Conservation (phyloP, 2,113 vertebrate genomes). For the Ivindomyrus marchei region DNA sequence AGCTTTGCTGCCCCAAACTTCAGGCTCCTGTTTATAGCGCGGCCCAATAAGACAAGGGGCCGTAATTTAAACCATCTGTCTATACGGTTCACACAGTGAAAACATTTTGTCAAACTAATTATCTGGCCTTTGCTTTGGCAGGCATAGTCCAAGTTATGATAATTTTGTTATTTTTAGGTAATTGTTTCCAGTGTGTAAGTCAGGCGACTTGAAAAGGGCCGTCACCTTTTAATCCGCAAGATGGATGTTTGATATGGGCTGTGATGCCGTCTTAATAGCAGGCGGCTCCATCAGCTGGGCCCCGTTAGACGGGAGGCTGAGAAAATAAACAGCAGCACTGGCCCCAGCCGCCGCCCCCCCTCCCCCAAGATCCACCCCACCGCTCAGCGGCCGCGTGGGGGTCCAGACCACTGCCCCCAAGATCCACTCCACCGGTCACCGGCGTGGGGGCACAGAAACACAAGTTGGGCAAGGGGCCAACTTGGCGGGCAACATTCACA, state of each 20-base stretch:
- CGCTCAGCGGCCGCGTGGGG: background rate
- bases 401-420: constrained; percentile 5
- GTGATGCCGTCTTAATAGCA: constrained; percentile 38
- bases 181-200: constrained; percentile 49
- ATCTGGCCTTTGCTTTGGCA: constrained; percentile 48
- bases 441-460: constrained; percentile 16
- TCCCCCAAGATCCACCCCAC: background rate
- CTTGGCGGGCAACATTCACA: background rate
- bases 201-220: constrained; percentile 41
- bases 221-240: constrained; percentile 46
- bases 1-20: constrained; percentile 21
- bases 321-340: constrained; percentile 8
- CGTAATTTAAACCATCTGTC: constrained; percentile 40
- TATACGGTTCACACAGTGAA: constrained; percentile 41
- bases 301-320: constrained; percentile 11
- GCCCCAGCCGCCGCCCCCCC: constrained; percentile 18
- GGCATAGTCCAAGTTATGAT: constrained; percentile 44
- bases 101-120: constrained; percentile 48
- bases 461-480: constrained; percentile 12
- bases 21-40: constrained; percentile 34
- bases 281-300: background rate
- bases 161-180: constrained; percentile 48
- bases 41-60: constrained; percentile 36
- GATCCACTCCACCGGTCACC: background rate
- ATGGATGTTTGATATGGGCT: constrained; percentile 35